These are phyloP conservation scores for Dufourea novaeangliae DNA, from an alignment of 1,140 invertebrate species.

Conservation along the genomic window DNA sequence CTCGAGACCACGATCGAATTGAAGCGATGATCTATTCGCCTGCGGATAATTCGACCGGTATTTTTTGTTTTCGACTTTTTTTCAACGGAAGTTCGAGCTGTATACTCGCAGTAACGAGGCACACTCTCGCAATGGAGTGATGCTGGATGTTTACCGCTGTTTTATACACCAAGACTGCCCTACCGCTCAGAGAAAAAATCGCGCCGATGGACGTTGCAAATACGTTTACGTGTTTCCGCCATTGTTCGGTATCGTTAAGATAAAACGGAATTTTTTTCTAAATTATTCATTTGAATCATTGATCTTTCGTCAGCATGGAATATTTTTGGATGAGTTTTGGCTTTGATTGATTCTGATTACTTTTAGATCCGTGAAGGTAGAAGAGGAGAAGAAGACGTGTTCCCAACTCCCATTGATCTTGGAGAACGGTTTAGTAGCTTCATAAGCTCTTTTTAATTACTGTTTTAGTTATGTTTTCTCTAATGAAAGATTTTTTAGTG, in stretches of 20 bases:
- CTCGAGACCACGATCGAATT: not conserved
- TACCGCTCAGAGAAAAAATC: constrained; percentile 65
- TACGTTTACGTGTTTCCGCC: not conserved
- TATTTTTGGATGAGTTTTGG: no score
- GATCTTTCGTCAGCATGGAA: not conserved
- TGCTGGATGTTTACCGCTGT: constrained; percentile 68
- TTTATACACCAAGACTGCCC: constrained; percentile 67
- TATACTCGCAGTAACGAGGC: constrained; percentile 40
- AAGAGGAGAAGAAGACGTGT: no score
- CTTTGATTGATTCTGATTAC: no score
- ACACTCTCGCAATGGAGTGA: constrained; percentile 62
- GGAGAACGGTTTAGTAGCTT: no score
- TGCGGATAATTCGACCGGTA: not conserved
- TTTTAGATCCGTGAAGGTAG: no score
- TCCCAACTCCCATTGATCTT: no score
- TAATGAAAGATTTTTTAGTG: no score
- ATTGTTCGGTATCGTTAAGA: not conserved
- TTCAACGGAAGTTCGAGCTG: not conserved
- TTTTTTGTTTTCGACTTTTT: not conserved
- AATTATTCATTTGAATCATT: no score
- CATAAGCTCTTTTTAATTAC: no score
- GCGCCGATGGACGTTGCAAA: not conserved
- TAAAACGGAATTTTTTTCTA: not conserved
- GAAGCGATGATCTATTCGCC: not conserved
- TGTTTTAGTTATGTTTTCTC: no score